Conservation (phyloP, 2,797 vertebrate species). For the Euthynnus affinis region DNA sequence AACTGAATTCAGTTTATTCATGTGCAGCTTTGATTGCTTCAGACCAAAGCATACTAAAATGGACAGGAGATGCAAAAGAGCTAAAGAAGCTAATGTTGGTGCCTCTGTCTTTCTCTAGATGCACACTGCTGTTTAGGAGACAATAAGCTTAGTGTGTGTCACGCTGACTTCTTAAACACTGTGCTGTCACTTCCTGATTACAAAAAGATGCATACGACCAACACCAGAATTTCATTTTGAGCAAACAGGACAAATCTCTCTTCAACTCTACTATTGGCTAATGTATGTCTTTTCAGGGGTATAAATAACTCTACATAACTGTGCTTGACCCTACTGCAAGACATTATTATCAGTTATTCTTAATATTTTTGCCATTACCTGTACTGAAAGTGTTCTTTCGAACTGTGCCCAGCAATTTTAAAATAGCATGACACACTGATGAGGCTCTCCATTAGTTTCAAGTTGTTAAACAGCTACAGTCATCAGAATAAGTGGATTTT, state of each 20-base stretch:
- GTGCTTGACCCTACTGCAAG: background rate
- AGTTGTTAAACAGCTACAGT: constrained; percentile 6
- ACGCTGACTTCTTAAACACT: no score
- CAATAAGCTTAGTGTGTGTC: no score
- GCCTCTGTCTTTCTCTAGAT: background rate
- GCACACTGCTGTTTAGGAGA: no score
- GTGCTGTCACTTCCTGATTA: background rate
- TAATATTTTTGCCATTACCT: constrained; percentile 11
- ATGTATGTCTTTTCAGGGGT: no score
- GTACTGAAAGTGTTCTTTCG: background rate
- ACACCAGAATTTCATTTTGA: background rate
- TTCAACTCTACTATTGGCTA: no score
- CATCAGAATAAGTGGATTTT: constrained; percentile 10
- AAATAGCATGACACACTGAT: constrained; percentile 10
- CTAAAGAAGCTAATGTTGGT: background rate
- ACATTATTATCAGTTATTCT: background rate
- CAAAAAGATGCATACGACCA: background rate
- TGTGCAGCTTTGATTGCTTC: background rate
- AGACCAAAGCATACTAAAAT: background rate
- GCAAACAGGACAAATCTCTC: no score
- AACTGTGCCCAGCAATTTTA: constrained; percentile 19
- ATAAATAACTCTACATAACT: no score
- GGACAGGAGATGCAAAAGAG: background rate
- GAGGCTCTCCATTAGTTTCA: constrained; percentile 5
- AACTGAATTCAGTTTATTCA: background rate